Conservation (phyloP, 2,797 vertebrate species). For the Pseudomugil tenellus region DNA sequence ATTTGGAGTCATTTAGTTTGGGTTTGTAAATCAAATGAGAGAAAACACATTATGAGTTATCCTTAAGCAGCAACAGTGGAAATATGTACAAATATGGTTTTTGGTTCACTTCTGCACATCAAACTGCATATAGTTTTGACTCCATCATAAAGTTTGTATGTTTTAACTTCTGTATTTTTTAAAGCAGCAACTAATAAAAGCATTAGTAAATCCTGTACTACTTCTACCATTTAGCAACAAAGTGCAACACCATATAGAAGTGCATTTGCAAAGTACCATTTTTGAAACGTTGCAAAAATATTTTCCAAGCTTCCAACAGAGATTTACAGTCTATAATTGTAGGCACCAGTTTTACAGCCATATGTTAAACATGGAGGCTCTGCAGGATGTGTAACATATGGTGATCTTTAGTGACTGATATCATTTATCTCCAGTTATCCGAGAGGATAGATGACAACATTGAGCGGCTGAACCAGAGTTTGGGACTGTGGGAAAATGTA, state of each 20-base stretch:
- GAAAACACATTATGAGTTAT: not conserved
- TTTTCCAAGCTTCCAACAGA: not conserved
- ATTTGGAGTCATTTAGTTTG: not conserved
- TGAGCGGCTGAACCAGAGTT: constrained; percentile 81
- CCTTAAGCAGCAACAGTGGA: not conserved
- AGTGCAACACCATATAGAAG: not conserved
- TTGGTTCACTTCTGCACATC: not conserved
- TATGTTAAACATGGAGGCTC: not conserved
- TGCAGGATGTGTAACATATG: not conserved
- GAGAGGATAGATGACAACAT: constrained; percentile 92
- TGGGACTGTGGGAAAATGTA: constrained; percentile 90
- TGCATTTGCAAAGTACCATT: not conserved
- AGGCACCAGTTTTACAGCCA: too few relatives aligned
- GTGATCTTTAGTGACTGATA: not conserved
- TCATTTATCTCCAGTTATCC: constrained; percentile 80
- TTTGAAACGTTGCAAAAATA: not conserved
- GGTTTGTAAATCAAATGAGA: too few relatives aligned
- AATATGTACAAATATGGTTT: not conserved
- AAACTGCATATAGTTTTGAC: not conserved
- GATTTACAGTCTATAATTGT: not conserved
- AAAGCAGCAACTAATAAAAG: not conserved
- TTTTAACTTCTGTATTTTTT: too few relatives aligned
- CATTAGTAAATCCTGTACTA: not conserved
- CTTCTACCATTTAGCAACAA: not conserved
- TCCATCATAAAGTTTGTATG: too few relatives aligned